A percentile compares a stretch with the other conserved stretches of the same genome.
Evolutionary conservation across 2,888 invertebrate genomes (phyloP).

Genomic region (Enchytraeus crypticus): DNA sequence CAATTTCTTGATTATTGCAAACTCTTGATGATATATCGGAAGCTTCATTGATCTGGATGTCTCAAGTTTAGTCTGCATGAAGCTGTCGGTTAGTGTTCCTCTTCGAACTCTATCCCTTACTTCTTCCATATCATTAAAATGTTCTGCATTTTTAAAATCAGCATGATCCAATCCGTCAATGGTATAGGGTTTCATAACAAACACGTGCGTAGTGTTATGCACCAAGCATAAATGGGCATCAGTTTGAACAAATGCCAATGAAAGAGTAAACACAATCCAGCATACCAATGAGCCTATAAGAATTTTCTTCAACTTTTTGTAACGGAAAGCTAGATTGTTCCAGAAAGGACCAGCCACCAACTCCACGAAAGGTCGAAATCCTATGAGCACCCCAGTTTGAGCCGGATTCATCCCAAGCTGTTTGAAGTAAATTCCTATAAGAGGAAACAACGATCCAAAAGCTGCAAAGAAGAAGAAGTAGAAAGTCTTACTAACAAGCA

Average conservation of each 20-base stretch:
- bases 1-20: too few species aligned
- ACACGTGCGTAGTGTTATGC: slow-evolving; percentile 57
- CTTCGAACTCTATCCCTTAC: background rate
- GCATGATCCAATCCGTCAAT: slow-evolving; percentile 6
- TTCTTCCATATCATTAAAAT: too few species aligned
- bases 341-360: slow-evolving; percentile 95
- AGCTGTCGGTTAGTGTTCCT: background rate
- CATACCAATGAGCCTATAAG: slow-evolving; percentile 81
- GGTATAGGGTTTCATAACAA: slow-evolving; percentile 27
- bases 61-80: too few species aligned
- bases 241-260: slow-evolving; percentile 88
- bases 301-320: slow-evolving; percentile 56
- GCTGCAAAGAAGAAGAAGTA: slow-evolving; percentile 99
- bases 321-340: slow-evolving; percentile 71
- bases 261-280: slow-evolving; percentile 93
- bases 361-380: slow-evolving; percentile 91
- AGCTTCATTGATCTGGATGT: too few species aligned
- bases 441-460: slow-evolving; percentile 91
- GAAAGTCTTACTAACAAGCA: slow-evolving; percentile 89
- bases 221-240: slow-evolving; percentile 78
- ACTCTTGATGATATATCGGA: too few species aligned
- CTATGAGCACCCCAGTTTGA: slow-evolving; percentile 76
- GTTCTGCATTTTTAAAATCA: too few species aligned
- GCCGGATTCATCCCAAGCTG: slow-evolving; percentile 98
- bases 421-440: slow-evolving; percentile 98